Evolutionary conservation across 2,888 invertebrate species (phyloP).

Genomic region (Frankliniella fusca): DNA sequence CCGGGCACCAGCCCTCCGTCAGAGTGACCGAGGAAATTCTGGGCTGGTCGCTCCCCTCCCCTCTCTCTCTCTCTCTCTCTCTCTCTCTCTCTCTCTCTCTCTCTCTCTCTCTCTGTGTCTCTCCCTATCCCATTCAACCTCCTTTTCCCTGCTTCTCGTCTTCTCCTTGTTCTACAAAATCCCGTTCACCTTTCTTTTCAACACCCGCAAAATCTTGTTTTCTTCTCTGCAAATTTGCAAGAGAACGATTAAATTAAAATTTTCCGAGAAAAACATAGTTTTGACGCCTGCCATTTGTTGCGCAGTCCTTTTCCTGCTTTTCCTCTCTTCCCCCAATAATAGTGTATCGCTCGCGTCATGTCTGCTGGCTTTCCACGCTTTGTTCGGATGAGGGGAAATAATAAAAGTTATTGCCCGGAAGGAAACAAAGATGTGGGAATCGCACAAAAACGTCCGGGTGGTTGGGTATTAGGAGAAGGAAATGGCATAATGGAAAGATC

Average conservation of each 20-base stretch:
- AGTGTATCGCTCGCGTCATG: background rate
- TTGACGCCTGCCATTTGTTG: background rate
- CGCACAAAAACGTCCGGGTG: background rate
- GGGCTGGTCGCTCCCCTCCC: background rate
- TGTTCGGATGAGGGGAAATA: conserved; percentile 3
- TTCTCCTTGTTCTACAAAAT: no score
- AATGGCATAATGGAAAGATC: background rate
- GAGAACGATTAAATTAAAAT: no score
- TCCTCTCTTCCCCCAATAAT: background rate
- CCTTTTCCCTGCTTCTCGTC: no score
- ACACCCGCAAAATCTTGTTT: no score
- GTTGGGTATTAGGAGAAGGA: no score
- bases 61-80: background rate
- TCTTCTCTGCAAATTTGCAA: no score
- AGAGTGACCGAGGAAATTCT: background rate
- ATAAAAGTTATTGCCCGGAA: conserved; percentile 22
- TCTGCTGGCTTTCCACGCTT: background rate
- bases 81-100: background rate
- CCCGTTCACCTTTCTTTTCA: no score
- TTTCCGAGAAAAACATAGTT: no score
- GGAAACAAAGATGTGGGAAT: background rate
- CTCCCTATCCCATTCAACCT: no score
- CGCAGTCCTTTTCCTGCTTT: background rate
- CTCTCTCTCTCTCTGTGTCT: background rate
- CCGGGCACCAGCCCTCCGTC: background rate